Evolutionary conservation across 2,797 vertebrate genomes (phyloP).

Genomic region (Mus minutoides): DNA sequence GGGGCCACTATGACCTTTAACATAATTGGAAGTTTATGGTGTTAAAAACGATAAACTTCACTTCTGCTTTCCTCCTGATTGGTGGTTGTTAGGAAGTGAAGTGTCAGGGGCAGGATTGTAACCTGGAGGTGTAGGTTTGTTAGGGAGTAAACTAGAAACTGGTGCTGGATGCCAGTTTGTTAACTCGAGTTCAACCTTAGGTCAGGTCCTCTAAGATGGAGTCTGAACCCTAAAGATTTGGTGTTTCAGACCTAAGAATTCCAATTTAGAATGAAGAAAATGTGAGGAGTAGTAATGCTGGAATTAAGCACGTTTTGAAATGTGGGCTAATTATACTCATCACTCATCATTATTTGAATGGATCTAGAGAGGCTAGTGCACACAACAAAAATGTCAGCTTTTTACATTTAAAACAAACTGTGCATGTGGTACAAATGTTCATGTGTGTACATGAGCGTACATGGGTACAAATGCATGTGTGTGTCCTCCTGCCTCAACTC

Average conservation of each 20-base stretch:
- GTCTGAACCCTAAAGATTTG: too few relatives aligned
- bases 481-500: not conserved
- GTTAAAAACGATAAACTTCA: not conserved
- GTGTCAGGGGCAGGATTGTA: not conserved
- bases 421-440: not conserved
- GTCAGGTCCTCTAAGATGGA: too few relatives aligned
- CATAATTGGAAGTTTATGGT: too few relatives aligned
- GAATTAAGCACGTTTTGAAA: slow-evolving; percentile 48
- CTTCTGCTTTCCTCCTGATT: not conserved
- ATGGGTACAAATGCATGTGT: not conserved
- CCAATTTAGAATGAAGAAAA: slow-evolving; percentile 63
- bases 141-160: not conserved
- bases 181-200: too few relatives aligned
- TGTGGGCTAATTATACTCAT: slow-evolving; percentile 35
- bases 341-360: not conserved
- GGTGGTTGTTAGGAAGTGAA: not conserved
- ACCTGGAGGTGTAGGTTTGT: not conserved
- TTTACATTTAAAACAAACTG: not conserved
- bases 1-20: not conserved
- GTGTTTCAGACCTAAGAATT: slow-evolving; percentile 37
- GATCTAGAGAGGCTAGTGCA: slow-evolving; percentile 2
- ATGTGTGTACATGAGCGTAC: not conserved
- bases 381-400: not conserved
- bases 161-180: not conserved
- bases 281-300: slow-evolving; percentile 19